A percentile compares a stretch with the other conserved stretches of the same genome.
These are phyloP conservation scores for Pterobdella sp. DNA, from an alignment of 2,888 invertebrate genomes.

Conservation along the genomic window DNA sequence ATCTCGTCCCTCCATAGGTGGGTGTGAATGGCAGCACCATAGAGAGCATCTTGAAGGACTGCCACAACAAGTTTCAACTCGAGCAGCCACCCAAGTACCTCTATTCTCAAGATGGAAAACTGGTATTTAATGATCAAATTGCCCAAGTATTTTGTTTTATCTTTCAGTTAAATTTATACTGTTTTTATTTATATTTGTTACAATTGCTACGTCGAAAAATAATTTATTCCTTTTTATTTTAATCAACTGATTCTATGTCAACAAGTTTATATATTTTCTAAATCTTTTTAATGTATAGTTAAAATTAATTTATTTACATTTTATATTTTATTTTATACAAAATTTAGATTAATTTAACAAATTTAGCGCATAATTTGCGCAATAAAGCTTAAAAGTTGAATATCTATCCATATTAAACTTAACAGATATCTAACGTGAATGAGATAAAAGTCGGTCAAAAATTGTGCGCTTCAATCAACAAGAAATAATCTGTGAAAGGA, in stretches of 20 bases:
- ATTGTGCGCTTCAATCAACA: conserved; percentile 46
- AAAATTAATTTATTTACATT: background rate
- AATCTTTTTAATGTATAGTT: too few species aligned
- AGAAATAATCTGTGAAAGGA: too few species aligned
- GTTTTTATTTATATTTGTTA: background rate
- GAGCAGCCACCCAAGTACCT: conserved; percentile 45
- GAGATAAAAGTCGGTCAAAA: conserved; percentile 47
- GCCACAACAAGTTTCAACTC: conserved; percentile 45
- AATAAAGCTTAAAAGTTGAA: too few species aligned
- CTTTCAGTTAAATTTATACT: background rate
- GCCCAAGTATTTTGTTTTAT: too few species aligned
- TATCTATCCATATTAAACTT: background rate
- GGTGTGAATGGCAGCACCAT: conserved; percentile 48
- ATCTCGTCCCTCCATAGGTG: too few species aligned
- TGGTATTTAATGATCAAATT: conserved; percentile 37
- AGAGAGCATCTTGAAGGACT: conserved; percentile 45
- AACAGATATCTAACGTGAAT: conserved; percentile 44
- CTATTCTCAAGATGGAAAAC: conserved; percentile 44
- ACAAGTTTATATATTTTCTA: background rate
- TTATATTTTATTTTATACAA: too few species aligned
- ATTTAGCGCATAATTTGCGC: too few species aligned
- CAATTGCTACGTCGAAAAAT: background rate
- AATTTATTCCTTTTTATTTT: too few species aligned
- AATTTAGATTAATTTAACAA: too few species aligned
- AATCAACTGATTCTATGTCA: background rate